Percentiles rank a stretch among this genome's conserved stretches.
Conservation (phyloP, 2,888 invertebrate genomes). For the Portevinia maculata region DNA sequence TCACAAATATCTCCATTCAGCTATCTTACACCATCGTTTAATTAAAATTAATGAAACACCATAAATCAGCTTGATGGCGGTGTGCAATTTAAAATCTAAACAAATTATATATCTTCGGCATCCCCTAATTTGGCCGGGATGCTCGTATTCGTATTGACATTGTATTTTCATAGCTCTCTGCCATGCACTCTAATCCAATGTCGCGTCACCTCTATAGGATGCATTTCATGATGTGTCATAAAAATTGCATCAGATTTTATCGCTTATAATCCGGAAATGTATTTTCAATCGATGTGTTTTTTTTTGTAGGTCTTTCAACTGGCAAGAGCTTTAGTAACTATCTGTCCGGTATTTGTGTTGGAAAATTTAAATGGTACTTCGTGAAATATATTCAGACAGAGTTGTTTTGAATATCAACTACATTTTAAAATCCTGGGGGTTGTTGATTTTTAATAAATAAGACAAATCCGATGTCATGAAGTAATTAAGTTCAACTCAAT, state of each 20-base stretch:
- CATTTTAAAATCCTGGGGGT: background rate
- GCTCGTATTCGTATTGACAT: no score
- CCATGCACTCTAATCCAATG: background rate
- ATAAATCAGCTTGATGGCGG: constrained; percentile 17
- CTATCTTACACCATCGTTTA: constrained; percentile 40
- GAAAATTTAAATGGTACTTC: no score
- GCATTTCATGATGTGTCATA: constrained; percentile 15
- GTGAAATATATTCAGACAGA: constrained; percentile 27
- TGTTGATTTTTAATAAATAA: constrained; percentile 10
- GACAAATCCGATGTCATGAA: constrained; percentile 7
- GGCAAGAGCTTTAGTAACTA: constrained; percentile 6
- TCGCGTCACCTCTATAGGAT: background rate
- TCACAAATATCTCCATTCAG: background rate
- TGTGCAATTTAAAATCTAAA: constrained; percentile 36
- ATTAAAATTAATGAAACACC: constrained; percentile 53
- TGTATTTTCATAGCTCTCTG: no score
- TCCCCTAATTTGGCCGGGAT: background rate
- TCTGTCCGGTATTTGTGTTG: no score
- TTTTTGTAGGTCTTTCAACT: constrained; percentile 2
- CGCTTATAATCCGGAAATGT: constrained; percentile 4
- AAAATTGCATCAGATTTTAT: constrained; percentile 42
- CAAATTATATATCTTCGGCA: constrained; percentile 38
- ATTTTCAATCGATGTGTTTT: background rate
- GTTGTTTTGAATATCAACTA: constrained; percentile 1
- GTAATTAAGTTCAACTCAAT: background rate